Evolutionary conservation across 2,888 invertebrate species (phyloP).

Genomic region (Lypha dubia): DNA sequence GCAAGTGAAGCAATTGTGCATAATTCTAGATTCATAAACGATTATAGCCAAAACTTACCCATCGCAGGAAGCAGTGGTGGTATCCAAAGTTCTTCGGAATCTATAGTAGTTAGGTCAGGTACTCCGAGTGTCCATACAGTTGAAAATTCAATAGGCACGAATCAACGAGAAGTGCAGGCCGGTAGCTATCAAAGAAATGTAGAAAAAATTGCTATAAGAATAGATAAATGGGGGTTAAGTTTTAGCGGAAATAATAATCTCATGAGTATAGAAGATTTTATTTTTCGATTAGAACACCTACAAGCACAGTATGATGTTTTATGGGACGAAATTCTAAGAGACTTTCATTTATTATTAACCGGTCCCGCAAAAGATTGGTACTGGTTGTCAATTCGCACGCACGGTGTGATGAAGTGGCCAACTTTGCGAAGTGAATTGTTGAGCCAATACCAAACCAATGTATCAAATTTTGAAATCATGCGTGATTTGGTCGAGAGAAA

Average conservation of each 20-base stretch:
- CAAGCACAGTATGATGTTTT: conserved; percentile 17
- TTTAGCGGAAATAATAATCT: background rate
- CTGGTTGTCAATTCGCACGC: background rate
- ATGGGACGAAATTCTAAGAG: conserved; percentile 4
- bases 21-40: background rate
- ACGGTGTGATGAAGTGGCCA: background rate
- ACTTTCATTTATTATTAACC: conserved; percentile 16
- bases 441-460: background rate
- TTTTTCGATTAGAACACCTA: conserved; percentile 1
- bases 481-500: conserved; percentile 10
- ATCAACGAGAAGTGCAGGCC: background rate
- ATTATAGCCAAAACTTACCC: background rate
- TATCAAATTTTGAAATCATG: conserved; percentile 23
- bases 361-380: background rate
- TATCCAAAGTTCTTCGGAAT: background rate
- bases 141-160: background rate
- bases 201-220: background rate
- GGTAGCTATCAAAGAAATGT: background rate
- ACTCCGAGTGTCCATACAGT: background rate
- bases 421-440: background rate
- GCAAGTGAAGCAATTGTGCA: no score
- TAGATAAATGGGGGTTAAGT: background rate
- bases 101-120: background rate
- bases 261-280: background rate
- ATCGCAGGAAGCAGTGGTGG: background rate